Percentiles rank a stretch among this genome's conserved stretches.
Evolutionary conservation across 2,888 invertebrate genomes (phyloP).

Genomic region (Rhyacophila evoluta): DNA sequence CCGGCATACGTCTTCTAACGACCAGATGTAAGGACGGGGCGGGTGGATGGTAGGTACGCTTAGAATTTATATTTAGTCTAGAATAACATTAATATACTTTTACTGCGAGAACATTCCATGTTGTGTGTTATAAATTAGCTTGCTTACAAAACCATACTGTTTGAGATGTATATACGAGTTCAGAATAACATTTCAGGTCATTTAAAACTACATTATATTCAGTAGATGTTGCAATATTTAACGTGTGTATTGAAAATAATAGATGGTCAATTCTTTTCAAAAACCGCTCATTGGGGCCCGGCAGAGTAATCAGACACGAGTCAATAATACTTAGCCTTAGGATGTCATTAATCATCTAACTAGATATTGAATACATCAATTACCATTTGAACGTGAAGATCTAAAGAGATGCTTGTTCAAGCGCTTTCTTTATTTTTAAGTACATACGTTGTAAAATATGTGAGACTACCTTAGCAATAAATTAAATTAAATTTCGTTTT

Average conservation of each 20-base stretch:
- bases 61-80: no score
- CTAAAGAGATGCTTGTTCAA: neutral
- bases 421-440: slow-evolving; percentile 10
- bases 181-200: no score
- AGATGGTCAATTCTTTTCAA: slow-evolving; percentile 25
- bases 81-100: no score
- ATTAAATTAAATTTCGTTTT: slow-evolving; percentile 8
- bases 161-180: no score
- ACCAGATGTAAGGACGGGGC: no score
- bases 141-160: no score
- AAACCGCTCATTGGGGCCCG: neutral
- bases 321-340: neutral
- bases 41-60: no score
- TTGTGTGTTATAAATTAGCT: no score
- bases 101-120: no score
- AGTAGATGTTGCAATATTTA: slow-evolving; percentile 8
- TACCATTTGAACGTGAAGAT: slow-evolving; percentile 6
- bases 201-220: neutral
- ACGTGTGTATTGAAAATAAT: slow-evolving; percentile 21
- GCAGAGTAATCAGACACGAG: neutral
- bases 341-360: neutral
- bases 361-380: slow-evolving; percentile 1
- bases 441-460: neutral
- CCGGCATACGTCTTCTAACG: no score
- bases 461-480: neutral